Base-by-base conservation (phyloP, 2,888 invertebrate genomes). In the Megastigmus dorsalis region DNA sequence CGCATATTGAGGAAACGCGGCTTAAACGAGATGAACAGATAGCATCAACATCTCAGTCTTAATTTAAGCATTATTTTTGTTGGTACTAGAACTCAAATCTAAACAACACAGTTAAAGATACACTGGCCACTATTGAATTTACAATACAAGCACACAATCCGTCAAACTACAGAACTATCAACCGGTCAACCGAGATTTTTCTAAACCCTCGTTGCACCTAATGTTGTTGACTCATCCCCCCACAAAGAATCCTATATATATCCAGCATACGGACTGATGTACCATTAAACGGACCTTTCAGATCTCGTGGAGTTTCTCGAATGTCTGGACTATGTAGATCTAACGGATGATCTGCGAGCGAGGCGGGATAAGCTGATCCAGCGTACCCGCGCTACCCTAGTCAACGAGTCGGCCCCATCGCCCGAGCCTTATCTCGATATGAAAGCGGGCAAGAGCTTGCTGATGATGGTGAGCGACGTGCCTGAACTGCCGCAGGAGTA, bases 381-480 rank as follows among this genome's bases (percentile, higher is more conserved):
- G 9, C 81, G 83, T 2, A 82, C 82, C 20, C 84, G 81, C 30
- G 77, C 80, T 1, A 45, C 20, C 13, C 50, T 75, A 13, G 3
- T 13, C 10, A 13, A 62, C 50, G 45, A 45, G 1, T 33, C 62
- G 13, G 13, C 9, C 15, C 26, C 13, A 2, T 84, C 86, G 0
- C 83, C 85, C 1, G 86, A 86, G 15, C 83, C 84, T 2, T 88
- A 88, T 45, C 77, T 88, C 33, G 82, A 84, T 48, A 88, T 88
- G 88, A 85, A 80, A 43, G 57, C 66, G 2, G 59, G 70, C 9
- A 76, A 60, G 23, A 54, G 30, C 10, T 1, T 76, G 18, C 20
- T 33, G 2, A 13, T 20, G 5, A 26, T 67, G 3, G 10, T 30
- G 0, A 10, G 10, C 33, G 62, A 57, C 33, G 66, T 60, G 15